Evolutionary conservation across 2,113 vertebrate species (phyloP).

Genomic region (Xenopus tropicalis): DNA sequence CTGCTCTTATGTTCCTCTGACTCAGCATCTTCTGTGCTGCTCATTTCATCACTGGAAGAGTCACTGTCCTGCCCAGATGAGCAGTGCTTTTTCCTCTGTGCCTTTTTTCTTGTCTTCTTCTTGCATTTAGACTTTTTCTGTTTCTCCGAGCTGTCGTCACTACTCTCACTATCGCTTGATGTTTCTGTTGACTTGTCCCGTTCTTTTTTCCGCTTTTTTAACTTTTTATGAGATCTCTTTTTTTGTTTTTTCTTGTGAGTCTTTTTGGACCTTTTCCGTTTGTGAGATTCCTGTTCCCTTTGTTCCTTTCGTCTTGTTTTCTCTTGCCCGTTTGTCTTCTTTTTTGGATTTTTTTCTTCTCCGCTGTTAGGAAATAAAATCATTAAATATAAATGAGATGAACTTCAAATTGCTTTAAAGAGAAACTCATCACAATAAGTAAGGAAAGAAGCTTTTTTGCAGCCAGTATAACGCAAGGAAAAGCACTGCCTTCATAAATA

Average conservation of each 20-base stretch:
- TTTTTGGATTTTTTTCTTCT: slow-evolving; percentile 55
- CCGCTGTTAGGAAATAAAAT: slow-evolving; percentile 54
- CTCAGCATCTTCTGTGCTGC: slow-evolving; percentile 46
- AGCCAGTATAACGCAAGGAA: too few species aligned
- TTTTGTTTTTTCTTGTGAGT: slow-evolving; percentile 85
- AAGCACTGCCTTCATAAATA: too few species aligned
- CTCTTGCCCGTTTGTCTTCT: slow-evolving; percentile 66
- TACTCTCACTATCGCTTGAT: slow-evolving; percentile 61
- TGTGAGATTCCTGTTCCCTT: slow-evolving; percentile 59
- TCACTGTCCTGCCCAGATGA: slow-evolving; percentile 63
- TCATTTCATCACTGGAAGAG: slow-evolving; percentile 53
- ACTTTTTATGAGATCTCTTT: slow-evolving; percentile 79
- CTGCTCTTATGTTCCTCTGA: slow-evolving; percentile 62
- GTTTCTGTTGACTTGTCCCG: slow-evolving; percentile 56
- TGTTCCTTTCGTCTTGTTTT: slow-evolving; percentile 60
- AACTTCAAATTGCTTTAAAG: slow-evolving; percentile 21
- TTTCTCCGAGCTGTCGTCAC: slow-evolving; percentile 57
- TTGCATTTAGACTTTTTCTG: slow-evolving; percentile 62
- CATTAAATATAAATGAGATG: slow-evolving; percentile 42
- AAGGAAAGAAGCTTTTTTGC: too few species aligned
- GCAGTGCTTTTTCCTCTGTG: slow-evolving; percentile 57
- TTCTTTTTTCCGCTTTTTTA: slow-evolving; percentile 65
- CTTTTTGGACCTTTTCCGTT: slow-evolving; percentile 80
- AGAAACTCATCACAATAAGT: background rate
- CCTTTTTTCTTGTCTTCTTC: slow-evolving; percentile 66